Percentiles rank a stretch among this genome's conserved stretches.
Evolutionary conservation across 2,888 invertebrate species (phyloP).

Genomic region (Lasius fuliginosus): DNA sequence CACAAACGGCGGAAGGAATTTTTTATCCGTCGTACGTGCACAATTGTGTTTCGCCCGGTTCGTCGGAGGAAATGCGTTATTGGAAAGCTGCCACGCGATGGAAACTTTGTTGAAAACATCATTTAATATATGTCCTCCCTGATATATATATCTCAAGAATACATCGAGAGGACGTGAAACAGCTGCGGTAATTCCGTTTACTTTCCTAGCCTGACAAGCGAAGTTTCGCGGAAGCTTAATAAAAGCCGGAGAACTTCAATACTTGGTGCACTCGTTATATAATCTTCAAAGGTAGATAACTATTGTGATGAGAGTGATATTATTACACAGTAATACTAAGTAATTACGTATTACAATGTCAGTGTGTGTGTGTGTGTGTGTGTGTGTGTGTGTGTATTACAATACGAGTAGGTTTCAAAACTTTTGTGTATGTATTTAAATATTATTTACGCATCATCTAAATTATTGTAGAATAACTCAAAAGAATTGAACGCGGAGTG

Average conservation of each 20-base stretch:
- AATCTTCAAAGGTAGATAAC: slow-evolving; percentile 33
- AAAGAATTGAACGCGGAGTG: background rate
- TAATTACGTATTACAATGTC: background rate
- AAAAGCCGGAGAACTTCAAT: background rate
- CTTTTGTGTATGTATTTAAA: background rate
- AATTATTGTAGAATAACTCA: background rate
- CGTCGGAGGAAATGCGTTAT: slow-evolving; percentile 46
- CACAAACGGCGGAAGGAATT: slow-evolving; percentile 43
- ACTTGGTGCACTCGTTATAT: background rate
- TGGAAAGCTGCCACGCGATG: slow-evolving; percentile 55
- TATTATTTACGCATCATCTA: slow-evolving; percentile 1
- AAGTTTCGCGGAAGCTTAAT: slow-evolving; percentile 25
- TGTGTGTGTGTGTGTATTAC: background rate
- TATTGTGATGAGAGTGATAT: slow-evolving; percentile 9
- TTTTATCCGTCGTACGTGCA: slow-evolving; percentile 40
- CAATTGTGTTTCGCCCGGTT: slow-evolving; percentile 45
- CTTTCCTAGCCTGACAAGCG: slow-evolving; percentile 3
- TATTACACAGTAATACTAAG: background rate
- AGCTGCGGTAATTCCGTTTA: slow-evolving; percentile 51
- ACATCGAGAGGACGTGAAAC: slow-evolving; percentile 24
- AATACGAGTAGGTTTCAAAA: background rate
- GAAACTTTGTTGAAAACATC: slow-evolving; percentile 50
- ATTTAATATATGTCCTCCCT: slow-evolving; percentile 43
- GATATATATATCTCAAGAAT: slow-evolving; percentile 28
- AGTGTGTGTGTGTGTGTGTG: too few relatives aligned